Evolutionary conservation across 2,113 vertebrate species (phyloP), one percentile per base, ranked within the genome.

Genomic region (Eulacestoma nigropectus): DNA sequence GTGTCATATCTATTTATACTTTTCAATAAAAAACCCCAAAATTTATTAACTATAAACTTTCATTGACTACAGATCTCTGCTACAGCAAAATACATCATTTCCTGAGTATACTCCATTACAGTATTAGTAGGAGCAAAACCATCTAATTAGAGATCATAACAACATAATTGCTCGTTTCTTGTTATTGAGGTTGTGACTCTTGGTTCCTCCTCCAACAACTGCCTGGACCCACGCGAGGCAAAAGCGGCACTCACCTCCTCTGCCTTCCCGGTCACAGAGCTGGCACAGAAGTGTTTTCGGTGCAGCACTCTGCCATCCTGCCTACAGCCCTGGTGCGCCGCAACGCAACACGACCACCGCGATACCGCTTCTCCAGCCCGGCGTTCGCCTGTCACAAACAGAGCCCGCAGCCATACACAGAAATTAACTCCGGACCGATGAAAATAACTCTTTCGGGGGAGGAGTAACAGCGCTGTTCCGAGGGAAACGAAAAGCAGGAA

Each of bases 401-500:
- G 22, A 96, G 90, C 91, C 85, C n/a, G 50, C 69, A 64, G 69
- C 69, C 93, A 55, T 94, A 70, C 76, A 16, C 87, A 76, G 74
- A 77, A 89, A 91, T 47, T 16, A 73, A 87, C 93, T 90, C 95
- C 95, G 33, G 91, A 93, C 62, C 83, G 95, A 83, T 35, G 96
- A 85, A 96, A 97, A 94, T 62, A 97, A 95, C 95, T 95, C 83
- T 96, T 94, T 96, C 90, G 42, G 93, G 82, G 96, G 96, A 95
- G 96, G 95, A 95, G 92, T n/a, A 93, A 35, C 78, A 79, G 95
- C 85, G 65, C 68, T 69, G 65, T 37, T 89, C 42, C 14, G 62
- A 96, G 93, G 90, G 73, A 92, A 85, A 87, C 32, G 97, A 96
- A 87, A 96, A 96, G 97, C 98, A 98, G 98, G 97, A 98, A 98